Evolutionary conservation across 2,113 vertebrate genomes (phyloP).

Genomic region (Cheilinus undulatus): DNA sequence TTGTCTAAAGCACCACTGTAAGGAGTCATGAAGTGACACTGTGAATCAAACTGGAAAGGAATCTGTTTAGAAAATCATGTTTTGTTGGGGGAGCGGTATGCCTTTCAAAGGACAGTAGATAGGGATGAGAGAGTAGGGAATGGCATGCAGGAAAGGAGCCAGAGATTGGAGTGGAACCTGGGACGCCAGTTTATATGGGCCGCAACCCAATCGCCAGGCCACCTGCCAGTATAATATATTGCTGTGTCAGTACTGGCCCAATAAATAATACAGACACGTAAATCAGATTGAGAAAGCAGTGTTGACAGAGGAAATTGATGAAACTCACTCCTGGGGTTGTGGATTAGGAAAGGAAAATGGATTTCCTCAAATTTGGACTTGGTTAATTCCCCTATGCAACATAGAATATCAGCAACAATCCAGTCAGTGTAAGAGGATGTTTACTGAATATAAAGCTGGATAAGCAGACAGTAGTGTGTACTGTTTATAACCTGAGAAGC

Average conservation of each 20-base stretch:
- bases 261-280: not conserved
- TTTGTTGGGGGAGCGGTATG: too few relatives aligned
- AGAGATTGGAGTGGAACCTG: too few relatives aligned
- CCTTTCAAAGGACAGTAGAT: too few relatives aligned
- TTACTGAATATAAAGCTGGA: not conserved
- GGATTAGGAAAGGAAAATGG: slow-evolving; percentile 4
- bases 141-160: too few relatives aligned
- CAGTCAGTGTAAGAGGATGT: not conserved
- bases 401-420: not conserved
- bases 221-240: too few relatives aligned
- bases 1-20: too few relatives aligned
- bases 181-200: too few relatives aligned
- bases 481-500: not conserved
- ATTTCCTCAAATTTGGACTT: not conserved
- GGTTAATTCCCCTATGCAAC: not conserved
- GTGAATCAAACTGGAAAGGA: too few relatives aligned
- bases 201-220: too few relatives aligned
- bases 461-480: not conserved
- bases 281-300: not conserved
- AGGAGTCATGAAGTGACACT: too few relatives aligned
- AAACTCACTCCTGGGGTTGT: not conserved
- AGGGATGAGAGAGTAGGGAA: too few relatives aligned
- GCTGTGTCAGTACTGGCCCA: not conserved
- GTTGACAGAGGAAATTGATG: not conserved
- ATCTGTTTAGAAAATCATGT: too few relatives aligned